Evolutionary conservation across 2,113 vertebrate genomes (phyloP).

Genomic region (Pantherophis guttatus): DNA sequence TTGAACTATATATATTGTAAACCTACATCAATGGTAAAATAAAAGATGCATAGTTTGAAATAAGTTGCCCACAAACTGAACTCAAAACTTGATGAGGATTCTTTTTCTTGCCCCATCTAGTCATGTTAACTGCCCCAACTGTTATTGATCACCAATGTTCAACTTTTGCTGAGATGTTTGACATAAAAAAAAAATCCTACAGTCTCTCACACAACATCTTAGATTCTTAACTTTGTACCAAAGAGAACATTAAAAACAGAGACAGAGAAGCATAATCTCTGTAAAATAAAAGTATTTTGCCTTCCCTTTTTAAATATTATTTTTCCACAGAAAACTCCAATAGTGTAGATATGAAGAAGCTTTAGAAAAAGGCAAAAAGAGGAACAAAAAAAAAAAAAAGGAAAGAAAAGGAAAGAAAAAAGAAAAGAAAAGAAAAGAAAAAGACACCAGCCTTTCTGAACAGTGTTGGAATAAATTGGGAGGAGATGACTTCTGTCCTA

Average conservation of each 20-base stretch:
- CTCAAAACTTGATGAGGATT: not conserved
- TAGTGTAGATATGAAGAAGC: constrained; percentile 48
- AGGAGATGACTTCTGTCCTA: constrained; percentile 16
- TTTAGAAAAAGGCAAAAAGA: constrained; percentile 24
- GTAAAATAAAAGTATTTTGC: constrained; percentile 40
- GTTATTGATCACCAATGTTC: not conserved
- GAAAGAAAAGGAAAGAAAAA: too few species aligned
- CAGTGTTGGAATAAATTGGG: not conserved
- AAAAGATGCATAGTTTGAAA: not conserved
- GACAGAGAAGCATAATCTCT: constrained; percentile 45
- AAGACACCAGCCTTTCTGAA: not conserved
- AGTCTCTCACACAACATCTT: not conserved
- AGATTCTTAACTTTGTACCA: not conserved
- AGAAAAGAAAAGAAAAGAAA: not conserved
- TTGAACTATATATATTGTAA: not conserved
- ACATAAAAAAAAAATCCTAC: not conserved
- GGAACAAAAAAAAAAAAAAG: not conserved
- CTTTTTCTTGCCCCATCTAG: not conserved
- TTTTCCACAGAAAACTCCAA: constrained; percentile 26
- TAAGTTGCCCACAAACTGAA: not conserved
- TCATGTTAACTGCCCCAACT: not conserved
- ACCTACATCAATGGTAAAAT: not conserved
- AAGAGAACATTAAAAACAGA: constrained; percentile 52
- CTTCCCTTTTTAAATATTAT: constrained; percentile 45
- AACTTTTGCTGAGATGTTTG: not conserved